Conservation (phyloP, 2,888 invertebrate genomes). For the Eristalis arbustorum region DNA sequence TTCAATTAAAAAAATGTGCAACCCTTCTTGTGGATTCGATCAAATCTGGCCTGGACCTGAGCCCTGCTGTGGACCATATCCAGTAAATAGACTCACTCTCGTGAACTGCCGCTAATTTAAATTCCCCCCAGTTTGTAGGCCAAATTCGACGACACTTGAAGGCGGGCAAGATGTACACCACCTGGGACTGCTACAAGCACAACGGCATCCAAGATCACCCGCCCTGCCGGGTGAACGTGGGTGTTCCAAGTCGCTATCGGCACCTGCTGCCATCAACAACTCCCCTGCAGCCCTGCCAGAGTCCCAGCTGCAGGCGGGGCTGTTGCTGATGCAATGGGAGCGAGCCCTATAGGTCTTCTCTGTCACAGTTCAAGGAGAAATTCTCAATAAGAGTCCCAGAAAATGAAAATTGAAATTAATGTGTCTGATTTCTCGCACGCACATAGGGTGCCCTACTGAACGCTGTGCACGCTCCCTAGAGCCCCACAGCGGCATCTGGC, state of each 20-base stretch:
- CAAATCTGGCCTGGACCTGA: slow-evolving; percentile 11
- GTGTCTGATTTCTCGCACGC: neutral
- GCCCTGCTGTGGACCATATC: slow-evolving; percentile 28
- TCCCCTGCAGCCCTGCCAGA: slow-evolving; percentile 19
- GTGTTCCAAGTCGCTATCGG: slow-evolving; percentile 29
- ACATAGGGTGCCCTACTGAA: neutral
- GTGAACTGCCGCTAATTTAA: neutral
- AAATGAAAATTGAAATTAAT: neutral
- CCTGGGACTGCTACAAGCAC: slow-evolving; percentile 49
- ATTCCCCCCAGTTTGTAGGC: slow-evolving; percentile 5
- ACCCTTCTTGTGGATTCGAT: neutral
- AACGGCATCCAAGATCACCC: slow-evolving; percentile 56
- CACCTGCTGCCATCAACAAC: neutral
- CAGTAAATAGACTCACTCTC: neutral
- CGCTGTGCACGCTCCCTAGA: neutral
- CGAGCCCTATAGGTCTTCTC: too few species aligned
- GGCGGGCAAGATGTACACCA: slow-evolving; percentile 21
- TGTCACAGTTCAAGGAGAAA: too few species aligned
- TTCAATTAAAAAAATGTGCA: slow-evolving; percentile 3
- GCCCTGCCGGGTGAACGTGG: slow-evolving; percentile 19
- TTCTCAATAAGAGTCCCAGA: neutral
- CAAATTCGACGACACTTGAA: slow-evolving; percentile 28
- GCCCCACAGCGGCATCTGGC: neutral
- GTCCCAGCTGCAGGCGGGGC: neutral
- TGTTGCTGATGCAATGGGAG: neutral